Evolutionary conservation across 2,113 vertebrate species (phyloP).

Genomic region (Rattus rattus): DNA sequence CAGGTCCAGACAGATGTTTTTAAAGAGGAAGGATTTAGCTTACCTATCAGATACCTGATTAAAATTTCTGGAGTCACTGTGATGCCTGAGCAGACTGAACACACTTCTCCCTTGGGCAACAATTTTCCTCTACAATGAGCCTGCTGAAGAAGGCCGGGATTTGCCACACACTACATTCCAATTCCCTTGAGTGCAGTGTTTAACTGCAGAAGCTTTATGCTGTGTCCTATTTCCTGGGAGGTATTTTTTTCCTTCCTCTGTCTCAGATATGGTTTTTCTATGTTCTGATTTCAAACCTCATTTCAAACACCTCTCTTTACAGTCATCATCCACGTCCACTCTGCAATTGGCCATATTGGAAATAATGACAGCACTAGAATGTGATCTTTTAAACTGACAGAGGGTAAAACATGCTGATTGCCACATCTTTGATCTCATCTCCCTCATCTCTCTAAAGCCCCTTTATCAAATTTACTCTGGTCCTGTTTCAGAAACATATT

Average conservation of each 20-base stretch:
- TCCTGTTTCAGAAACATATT: neutral
- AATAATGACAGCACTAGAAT: conserved; percentile 66
- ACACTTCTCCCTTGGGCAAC: conserved; percentile 49
- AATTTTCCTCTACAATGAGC: conserved; percentile 63
- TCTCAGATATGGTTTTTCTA: conserved; percentile 61
- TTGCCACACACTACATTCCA: conserved; percentile 39
- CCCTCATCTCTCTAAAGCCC: neutral
- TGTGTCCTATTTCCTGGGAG: conserved; percentile 44
- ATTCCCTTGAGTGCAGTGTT: neutral
- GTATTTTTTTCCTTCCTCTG: conserved; percentile 51
- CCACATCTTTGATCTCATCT: neutral
- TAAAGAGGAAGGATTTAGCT: conserved; percentile 66
- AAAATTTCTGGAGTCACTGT: conserved; percentile 60
- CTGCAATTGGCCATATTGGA: conserved; percentile 52
- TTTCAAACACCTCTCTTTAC: conserved; percentile 55
- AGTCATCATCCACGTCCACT: conserved; percentile 63
- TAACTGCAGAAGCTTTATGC: conserved; percentile 45
- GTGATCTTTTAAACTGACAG: neutral
- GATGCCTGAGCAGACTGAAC: conserved; percentile 7
- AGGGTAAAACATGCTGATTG: conserved; percentile 15
- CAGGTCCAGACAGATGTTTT: conserved; percentile 39
- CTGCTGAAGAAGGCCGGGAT: conserved; percentile 47
- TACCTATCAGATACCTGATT: conserved; percentile 56
- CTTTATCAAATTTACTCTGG: neutral
- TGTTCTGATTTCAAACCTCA: conserved; percentile 51